Evolutionary conservation across 1,140 invertebrate genomes (phyloP), one percentile per base, ranked within the genome.

Genomic region (Heliconius hewitsoni): DNA sequence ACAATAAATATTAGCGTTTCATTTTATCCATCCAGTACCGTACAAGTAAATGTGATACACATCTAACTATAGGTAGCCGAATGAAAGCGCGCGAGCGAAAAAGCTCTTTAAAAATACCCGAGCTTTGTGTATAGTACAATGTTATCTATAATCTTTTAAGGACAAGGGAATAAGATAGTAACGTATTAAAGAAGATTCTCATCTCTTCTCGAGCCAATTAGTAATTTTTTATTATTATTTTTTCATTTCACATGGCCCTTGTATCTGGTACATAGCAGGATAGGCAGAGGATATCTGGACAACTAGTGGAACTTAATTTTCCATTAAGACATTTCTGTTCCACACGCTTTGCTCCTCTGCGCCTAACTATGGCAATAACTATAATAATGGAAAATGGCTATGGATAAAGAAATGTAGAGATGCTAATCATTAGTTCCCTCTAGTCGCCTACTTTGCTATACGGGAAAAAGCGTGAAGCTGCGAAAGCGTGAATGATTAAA

Each of bases 71-170:
- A n/a, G 1, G 8, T 66, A 66, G 27, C 3, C 18, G 4, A 66
- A 66, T 66, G 16, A 66, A 66, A 66, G 78, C 78, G 73, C 57
- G 73, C 39, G 23, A 79, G 78, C 78, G 78, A 71, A 71, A 42
- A 79, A 79, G 70, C 78, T 70, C n/a, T 71, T 79, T 79, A 79
- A 79, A 46, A 66, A 37, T 73, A 74, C 3, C 78, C 73, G 37
- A 71, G 71, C 34, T 60, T 75, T 75, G 74, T 66, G 27, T 6
- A 30, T 30, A 9, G 8, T 23, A 66, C 60, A 66, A 66, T 66
- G 60, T 66, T 66, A 66, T 66, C 60, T 30, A 66, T 66, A 66
- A 52, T 66, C 60, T 66, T 66, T 27, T 30, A 66, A 66, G 23
- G 60, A 66, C 60, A 66, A 66, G 60, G 27, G 13, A 30, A 42